phyloP scores from a whole-genome alignment of 2,797 vertebrate genomes.

The Sciaenops ocellatus region DNA sequence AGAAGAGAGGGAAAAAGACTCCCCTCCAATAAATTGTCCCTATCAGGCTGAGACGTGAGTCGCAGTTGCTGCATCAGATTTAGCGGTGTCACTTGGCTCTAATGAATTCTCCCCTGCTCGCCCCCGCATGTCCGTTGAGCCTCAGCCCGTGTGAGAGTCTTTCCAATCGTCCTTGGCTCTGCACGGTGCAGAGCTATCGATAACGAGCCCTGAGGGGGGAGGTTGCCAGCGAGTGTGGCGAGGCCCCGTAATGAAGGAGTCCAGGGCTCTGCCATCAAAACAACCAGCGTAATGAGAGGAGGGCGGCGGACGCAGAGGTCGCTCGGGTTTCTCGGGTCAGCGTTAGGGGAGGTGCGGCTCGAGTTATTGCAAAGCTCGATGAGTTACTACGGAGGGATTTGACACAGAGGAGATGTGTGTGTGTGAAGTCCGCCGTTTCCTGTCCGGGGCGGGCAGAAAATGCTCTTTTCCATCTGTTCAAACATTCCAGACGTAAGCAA shows the following conservation, averaged over 20 bases:
- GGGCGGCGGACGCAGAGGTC: conserved; percentile 38
- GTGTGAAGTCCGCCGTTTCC: background rate
- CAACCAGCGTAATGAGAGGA: conserved; percentile 70
- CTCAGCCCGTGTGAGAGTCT: conserved; percentile 33
- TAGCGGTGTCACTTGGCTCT: conserved; percentile 66
- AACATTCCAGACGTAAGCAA: conserved; percentile 60
- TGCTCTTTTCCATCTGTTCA: conserved; percentile 68
- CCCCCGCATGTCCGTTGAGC: conserved; percentile 51
- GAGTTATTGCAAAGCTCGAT: background rate
- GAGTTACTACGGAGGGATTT: conserved; percentile 22
- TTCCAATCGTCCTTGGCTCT: conserved; percentile 55
- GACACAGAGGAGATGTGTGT: background rate
- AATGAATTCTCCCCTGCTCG: conserved; percentile 69
- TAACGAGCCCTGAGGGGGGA: conserved; percentile 76
- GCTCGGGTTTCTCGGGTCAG: conserved; percentile 43
- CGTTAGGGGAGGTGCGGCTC: conserved; percentile 17
- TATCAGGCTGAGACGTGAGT: conserved; percentile 67
- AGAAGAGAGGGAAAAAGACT: conserved; percentile 38
- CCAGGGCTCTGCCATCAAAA: conserved; percentile 55
- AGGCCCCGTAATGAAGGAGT: conserved; percentile 71
- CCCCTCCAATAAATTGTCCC: conserved; percentile 67
- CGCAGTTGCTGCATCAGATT: conserved; percentile 67
- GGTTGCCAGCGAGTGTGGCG: conserved; percentile 29
- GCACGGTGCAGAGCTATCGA: conserved; percentile 68
- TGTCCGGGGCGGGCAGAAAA: conserved; percentile 15